Evolutionary conservation across 2,797 vertebrate species (phyloP).

Genomic region (Betta splendens): DNA sequence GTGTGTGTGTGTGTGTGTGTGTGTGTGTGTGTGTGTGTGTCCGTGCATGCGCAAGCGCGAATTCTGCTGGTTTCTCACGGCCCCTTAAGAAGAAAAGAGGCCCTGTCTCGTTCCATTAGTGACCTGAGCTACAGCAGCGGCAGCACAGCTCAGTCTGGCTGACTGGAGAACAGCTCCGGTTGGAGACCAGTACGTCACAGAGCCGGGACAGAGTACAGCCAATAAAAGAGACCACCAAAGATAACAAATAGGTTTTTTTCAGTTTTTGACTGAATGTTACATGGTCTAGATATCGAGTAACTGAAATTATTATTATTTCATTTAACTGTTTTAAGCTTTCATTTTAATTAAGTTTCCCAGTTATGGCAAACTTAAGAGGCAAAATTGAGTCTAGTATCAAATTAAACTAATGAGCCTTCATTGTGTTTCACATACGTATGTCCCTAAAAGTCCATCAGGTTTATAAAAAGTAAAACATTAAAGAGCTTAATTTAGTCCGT

Average conservation of each 20-base stretch:
- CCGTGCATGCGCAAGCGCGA: constrained; percentile 20
- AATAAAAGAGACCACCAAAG: neutral
- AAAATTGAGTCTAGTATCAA: no score
- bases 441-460: no score
- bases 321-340: no score
- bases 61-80: constrained; percentile 59
- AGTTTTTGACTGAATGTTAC: neutral
- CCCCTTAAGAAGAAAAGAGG: constrained; percentile 67
- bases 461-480: neutral
- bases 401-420: no score
- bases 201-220: neutral
- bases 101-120: constrained; percentile 72
- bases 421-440: no score
- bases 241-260: neutral
- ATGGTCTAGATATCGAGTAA: no score
- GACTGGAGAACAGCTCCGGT: constrained; percentile 46
- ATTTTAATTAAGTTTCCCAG: no score
- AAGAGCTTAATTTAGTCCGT: neutral
- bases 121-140: constrained; percentile 49
- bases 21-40: constrained; percentile 18
- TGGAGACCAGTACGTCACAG: constrained; percentile 26
- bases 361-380: no score
- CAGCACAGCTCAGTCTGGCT: constrained; percentile 30
- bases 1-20: constrained; percentile 30
- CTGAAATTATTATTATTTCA: no score